phyloP scores from a whole-genome alignment of 2,797 vertebrate genomes.

The Periparus ater region DNA sequence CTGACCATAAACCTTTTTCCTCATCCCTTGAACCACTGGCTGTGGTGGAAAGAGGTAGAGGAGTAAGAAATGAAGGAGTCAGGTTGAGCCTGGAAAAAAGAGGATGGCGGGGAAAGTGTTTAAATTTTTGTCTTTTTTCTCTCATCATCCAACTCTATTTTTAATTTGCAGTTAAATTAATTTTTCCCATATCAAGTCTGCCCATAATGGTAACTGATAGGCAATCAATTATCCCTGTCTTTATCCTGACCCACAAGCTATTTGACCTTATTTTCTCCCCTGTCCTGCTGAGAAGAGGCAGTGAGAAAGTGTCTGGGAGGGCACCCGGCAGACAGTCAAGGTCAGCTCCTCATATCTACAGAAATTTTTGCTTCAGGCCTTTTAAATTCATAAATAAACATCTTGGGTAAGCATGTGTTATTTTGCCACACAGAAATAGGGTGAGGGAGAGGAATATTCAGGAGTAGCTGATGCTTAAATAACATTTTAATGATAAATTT shows the following conservation, averaged over 20 bases:
- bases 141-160: background rate
- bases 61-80: background rate
- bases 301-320: background rate
- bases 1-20: background rate
- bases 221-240: background rate
- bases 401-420: background rate
- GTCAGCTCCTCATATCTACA: background rate
- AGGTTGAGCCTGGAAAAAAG: background rate
- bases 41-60: background rate
- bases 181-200: background rate
- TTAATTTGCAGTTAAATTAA: background rate
- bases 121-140: background rate
- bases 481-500: background rate
- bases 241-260: background rate
- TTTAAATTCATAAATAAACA: background rate
- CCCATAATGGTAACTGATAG: background rate
- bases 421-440: background rate
- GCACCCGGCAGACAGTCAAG: background rate
- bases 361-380: background rate
- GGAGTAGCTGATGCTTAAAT: background rate
- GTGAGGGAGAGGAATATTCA: background rate
- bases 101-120: background rate
- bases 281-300: background rate
- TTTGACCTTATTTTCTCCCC: background rate
- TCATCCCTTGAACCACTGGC: rapidly evolving